Percentiles rank a stretch among this genome's conserved stretches.
Conservation (phyloP, 2,797 vertebrate genomes). For the Spinibarbus caldwelli region DNA sequence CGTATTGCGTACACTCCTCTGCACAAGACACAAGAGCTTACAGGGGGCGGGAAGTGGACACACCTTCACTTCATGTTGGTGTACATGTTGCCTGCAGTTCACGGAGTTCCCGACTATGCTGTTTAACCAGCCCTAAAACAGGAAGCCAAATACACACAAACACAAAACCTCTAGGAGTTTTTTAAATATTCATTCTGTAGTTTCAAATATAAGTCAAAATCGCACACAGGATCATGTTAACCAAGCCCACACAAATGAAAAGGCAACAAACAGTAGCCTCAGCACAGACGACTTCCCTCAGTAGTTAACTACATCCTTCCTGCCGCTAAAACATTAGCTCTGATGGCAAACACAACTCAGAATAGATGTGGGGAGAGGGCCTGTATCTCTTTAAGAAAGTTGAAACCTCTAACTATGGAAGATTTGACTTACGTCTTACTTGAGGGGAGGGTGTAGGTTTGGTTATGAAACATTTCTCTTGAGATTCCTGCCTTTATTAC, state of each 20-base stretch:
- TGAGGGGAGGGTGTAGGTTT: constrained; percentile 23
- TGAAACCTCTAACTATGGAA: constrained; percentile 54
- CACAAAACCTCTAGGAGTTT: not conserved
- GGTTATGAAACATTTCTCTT: constrained; percentile 56
- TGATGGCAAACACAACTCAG: not conserved
- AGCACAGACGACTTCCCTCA: not conserved
- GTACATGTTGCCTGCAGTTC: constrained; percentile 59
- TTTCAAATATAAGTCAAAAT: not conserved
- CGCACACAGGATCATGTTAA: not conserved
- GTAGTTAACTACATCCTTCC: constrained; percentile 52
- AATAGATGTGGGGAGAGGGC: not conserved
- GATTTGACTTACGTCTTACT: constrained; percentile 47
- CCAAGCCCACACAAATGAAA: not conserved
- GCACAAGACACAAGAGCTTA: not conserved
- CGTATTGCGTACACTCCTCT: not conserved
- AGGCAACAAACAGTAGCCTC: not conserved
- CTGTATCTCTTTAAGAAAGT: constrained; percentile 49
- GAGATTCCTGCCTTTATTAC: constrained; percentile 66
- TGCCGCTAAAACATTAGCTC: constrained; percentile 18
- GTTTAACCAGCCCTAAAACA: constrained; percentile 54
- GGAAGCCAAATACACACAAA: constrained; percentile 46
- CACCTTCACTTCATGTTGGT: constrained; percentile 16
- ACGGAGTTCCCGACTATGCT: constrained; percentile 57
- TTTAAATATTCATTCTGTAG: constrained; percentile 8
- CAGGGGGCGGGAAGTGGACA: constrained; percentile 19